These are phyloP conservation scores for Amphimedon queenslandica DNA, from an alignment of 37 sponge, comb jelly and placozoan species.

Conservation along the genomic window DNA sequence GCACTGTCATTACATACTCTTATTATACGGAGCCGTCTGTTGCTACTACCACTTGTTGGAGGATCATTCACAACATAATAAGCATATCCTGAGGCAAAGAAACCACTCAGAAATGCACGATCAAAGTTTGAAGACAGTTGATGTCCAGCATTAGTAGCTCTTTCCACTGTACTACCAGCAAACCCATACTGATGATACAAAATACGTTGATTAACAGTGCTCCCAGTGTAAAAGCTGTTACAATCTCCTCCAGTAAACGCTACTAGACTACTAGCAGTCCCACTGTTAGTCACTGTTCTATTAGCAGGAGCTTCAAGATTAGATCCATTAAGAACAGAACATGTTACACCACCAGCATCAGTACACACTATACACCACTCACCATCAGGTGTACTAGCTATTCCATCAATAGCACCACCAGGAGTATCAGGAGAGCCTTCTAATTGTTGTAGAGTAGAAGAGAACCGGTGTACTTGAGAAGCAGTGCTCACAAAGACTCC, in stretches of 20 bases:
- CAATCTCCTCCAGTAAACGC: background rate
- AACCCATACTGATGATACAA: background rate
- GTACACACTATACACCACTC: background rate
- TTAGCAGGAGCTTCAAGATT: background rate
- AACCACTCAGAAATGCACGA: slow-evolving; percentile 2
- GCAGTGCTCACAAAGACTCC: background rate
- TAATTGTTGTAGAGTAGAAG: background rate
- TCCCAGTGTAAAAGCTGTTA: background rate
- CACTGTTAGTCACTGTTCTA: background rate
- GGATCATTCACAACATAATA: slow-evolving; percentile 6
- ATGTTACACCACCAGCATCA: background rate
- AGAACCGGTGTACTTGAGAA: background rate
- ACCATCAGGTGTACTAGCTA: background rate
- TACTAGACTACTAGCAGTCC: background rate
- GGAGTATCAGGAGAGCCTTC: background rate
- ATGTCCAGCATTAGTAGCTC: background rate
- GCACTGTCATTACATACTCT: slow-evolving; percentile 7
- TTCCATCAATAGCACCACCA: background rate
- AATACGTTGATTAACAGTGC: background rate
- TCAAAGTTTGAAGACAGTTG: background rate
- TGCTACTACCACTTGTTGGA: background rate
- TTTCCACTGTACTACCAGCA: background rate
- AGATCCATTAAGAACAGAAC: background rate
- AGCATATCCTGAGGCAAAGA: background rate
- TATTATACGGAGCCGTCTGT: background rate